A percentile compares a stretch with the other conserved stretches of the same genome.
Conservation (phyloP, 2,113 vertebrate species). For the Paradisaea rubra region DNA sequence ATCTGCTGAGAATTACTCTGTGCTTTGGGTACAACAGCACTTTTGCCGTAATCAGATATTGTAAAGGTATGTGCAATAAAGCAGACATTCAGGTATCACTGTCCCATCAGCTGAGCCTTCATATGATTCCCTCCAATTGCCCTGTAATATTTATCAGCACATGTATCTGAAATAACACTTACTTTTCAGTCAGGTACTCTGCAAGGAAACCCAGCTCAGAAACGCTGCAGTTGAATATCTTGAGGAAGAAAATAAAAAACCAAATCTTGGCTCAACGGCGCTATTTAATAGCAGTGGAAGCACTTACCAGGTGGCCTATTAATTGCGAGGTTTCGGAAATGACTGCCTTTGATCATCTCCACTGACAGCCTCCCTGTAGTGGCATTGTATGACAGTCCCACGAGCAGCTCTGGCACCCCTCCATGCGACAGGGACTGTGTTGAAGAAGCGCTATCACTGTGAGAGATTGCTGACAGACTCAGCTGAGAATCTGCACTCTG, state of each 20-base stretch:
- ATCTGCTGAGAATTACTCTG: background rate
- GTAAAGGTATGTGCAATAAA: background rate
- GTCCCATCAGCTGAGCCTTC: background rate
- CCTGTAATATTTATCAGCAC: background rate
- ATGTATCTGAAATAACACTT: background rate
- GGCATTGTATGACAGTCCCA: slow-evolving; percentile 91
- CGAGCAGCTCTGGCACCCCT: slow-evolving; percentile 89
- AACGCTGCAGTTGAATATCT: background rate
- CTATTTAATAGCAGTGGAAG: background rate
- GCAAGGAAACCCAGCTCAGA: background rate
- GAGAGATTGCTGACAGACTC: slow-evolving; percentile 84
- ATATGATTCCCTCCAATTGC: background rate
- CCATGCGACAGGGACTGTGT: slow-evolving; percentile 91
- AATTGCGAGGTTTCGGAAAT: slow-evolving; percentile 91
- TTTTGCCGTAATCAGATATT: background rate
- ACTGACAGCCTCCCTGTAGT: slow-evolving; percentile 93
- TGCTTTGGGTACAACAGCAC: background rate
- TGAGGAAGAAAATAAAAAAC: background rate
- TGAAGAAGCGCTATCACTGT: slow-evolving; percentile 86
- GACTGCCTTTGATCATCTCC: slow-evolving; percentile 96
- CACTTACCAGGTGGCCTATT: slow-evolving; percentile 89
- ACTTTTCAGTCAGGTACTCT: background rate
- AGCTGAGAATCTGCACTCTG: slow-evolving; percentile 86
- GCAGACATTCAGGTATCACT: background rate
- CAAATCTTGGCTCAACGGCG: background rate